Percentiles rank a stretch among this genome's conserved stretches.
Evolutionary conservation across 1,140 invertebrate species (phyloP).

Genomic region (Eumaeus atala): DNA sequence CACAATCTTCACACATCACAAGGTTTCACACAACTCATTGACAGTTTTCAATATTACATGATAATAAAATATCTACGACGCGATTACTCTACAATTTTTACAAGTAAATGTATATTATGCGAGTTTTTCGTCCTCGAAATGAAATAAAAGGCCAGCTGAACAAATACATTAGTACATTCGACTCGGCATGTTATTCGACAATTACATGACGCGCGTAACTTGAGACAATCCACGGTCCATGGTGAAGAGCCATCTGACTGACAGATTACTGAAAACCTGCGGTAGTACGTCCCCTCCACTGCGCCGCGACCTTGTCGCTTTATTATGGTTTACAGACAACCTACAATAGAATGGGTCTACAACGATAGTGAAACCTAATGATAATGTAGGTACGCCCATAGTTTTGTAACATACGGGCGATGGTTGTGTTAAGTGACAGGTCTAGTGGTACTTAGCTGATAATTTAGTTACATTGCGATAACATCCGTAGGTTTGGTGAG

Average conservation of each 20-base stretch:
- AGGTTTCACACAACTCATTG: not conserved
- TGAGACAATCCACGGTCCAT: not conserved
- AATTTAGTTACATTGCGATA: slow-evolving; percentile 34
- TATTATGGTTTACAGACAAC: slow-evolving; percentile 68
- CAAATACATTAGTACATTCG: not conserved
- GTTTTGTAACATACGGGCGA: slow-evolving; percentile 50
- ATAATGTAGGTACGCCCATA: slow-evolving; percentile 42
- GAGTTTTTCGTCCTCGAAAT: too few relatives aligned
- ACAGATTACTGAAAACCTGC: slow-evolving; percentile 47
- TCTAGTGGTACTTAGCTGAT: slow-evolving; percentile 22
- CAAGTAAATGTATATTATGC: too few relatives aligned
- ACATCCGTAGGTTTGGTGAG: slow-evolving; percentile 30
- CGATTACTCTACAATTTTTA: too few relatives aligned
- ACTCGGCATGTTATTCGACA: too few relatives aligned
- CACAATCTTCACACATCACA: slow-evolving; percentile 2
- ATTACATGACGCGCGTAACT: too few relatives aligned
- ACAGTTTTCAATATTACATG: too few relatives aligned
- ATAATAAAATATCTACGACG: too few relatives aligned
- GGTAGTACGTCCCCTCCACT: slow-evolving; percentile 45
- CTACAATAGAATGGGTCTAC: slow-evolving; percentile 61
- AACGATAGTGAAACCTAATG: slow-evolving; percentile 49
- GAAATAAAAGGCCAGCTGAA: not conserved
- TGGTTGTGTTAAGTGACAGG: slow-evolving; percentile 31
- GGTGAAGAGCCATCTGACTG: slow-evolving; percentile 7
- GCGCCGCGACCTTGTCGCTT: slow-evolving; percentile 55